phyloP scores from a whole-genome alignment of 2,797 vertebrate species.

The Eutrigla gurnardus region DNA sequence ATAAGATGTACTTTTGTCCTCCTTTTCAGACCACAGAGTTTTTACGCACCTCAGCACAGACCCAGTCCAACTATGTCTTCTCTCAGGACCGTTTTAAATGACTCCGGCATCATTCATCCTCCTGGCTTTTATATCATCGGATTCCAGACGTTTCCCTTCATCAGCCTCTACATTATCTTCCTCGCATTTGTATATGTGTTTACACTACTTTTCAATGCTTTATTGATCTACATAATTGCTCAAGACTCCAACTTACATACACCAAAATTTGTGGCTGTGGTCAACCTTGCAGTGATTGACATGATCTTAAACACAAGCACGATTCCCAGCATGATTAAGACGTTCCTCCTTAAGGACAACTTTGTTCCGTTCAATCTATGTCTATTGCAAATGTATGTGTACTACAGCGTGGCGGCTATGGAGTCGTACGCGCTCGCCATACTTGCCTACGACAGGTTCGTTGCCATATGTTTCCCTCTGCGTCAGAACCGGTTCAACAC shows the following conservation, averaged over 20 bases:
- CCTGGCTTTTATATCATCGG: slow-evolving; percentile 70
- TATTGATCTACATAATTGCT: slow-evolving; percentile 63
- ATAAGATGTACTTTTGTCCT: neutral
- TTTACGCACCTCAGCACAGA: neutral
- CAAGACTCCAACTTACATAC: slow-evolving; percentile 59
- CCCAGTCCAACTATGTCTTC: slow-evolving; percentile 37
- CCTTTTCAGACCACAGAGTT: neutral
- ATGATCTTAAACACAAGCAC: slow-evolving; percentile 58
- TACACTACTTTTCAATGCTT: slow-evolving; percentile 57
- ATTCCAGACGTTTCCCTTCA: slow-evolving; percentile 52
- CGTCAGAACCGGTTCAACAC: slow-evolving; percentile 69
- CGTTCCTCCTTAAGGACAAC: slow-evolving; percentile 62
- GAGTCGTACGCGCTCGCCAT: slow-evolving; percentile 63
- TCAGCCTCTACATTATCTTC: slow-evolving; percentile 66
- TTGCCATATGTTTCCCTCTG: slow-evolving; percentile 75
- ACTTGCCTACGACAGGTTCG: slow-evolving; percentile 72
- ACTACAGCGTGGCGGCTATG: slow-evolving; percentile 33
- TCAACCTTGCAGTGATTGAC: slow-evolving; percentile 70
- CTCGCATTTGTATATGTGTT: slow-evolving; percentile 62
- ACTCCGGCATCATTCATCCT: slow-evolving; percentile 63
- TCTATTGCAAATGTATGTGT: slow-evolving; percentile 67
- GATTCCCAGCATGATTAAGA: slow-evolving; percentile 73
- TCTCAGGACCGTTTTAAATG: slow-evolving; percentile 29
- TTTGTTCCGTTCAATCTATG: slow-evolving; percentile 71
- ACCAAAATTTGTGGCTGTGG: slow-evolving; percentile 70